phyloP scores from a whole-genome alignment of 2,888 invertebrate species.

The Pterostichus niger region DNA sequence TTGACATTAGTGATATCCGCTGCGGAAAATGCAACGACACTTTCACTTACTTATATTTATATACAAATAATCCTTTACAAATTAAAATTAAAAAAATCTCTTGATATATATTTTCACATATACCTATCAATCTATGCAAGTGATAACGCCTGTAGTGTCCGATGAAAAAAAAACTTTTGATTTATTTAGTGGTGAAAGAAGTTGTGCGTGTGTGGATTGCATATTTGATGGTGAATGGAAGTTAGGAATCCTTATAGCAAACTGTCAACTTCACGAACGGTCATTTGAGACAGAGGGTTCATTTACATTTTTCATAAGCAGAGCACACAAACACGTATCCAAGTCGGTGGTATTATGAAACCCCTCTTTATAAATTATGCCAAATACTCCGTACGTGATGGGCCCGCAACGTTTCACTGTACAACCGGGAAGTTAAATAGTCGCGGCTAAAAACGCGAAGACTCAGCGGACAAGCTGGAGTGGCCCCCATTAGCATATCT shows the following conservation, averaged over 20 bases:
- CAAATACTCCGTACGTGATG: constrained; percentile 62
- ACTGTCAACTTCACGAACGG: constrained; percentile 48
- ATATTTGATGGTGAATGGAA: too few relatives aligned
- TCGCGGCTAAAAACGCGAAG: constrained; percentile 67
- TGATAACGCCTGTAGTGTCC: too few relatives aligned
- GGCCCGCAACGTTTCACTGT: not conserved
- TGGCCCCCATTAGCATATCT: constrained; percentile 73
- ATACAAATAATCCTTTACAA: too few relatives aligned
- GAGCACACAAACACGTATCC: constrained; percentile 53
- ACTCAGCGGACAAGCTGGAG: constrained; percentile 55
- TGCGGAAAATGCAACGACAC: too few relatives aligned
- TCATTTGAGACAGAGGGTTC: constrained; percentile 51
- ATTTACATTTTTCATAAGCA: constrained; percentile 66
- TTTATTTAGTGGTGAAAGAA: too few relatives aligned
- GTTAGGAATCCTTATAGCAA: not conserved
- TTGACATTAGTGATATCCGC: too few relatives aligned
- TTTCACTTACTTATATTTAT: too few relatives aligned
- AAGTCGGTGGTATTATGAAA: constrained; percentile 51
- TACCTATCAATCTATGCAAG: too few relatives aligned
- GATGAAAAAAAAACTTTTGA: too few relatives aligned
- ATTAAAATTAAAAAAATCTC: too few relatives aligned
- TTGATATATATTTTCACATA: too few relatives aligned
- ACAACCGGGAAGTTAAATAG: constrained; percentile 6
- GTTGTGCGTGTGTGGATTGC: too few relatives aligned
- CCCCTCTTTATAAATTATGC: constrained; percentile 63